A percentile compares a stretch with the other conserved stretches of the same genome.
Evolutionary conservation across 2,113 vertebrate species (phyloP).

Genomic region (Nansenia antarctica): DNA sequence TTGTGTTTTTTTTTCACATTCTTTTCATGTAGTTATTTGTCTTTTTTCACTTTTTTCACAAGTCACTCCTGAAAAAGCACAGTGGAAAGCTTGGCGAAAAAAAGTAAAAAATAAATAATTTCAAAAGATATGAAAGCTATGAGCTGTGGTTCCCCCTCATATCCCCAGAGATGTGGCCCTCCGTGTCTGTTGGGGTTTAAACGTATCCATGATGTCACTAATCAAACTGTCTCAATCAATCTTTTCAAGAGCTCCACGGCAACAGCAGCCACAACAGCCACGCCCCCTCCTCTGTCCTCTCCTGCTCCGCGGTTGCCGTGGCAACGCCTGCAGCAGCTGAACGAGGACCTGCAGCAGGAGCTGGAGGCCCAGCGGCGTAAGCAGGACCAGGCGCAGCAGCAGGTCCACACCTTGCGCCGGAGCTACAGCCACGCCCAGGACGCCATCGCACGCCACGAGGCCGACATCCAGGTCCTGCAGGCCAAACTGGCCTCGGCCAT

Average conservation of each 20-base stretch:
- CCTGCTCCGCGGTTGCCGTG: constrained; percentile 80
- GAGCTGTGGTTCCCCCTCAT: constrained; percentile 37
- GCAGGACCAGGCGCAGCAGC: constrained; percentile 87
- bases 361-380: constrained; percentile 88
- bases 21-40: constrained; percentile 10
- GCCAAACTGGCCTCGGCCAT: constrained; percentile 83
- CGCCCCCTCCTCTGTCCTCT: constrained; percentile 78
- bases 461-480: constrained; percentile 87
- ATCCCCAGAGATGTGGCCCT: constrained; percentile 91
- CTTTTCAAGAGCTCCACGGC: constrained; percentile 91
- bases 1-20: not conserved
- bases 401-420: constrained; percentile 86
- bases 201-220: constrained; percentile 87
- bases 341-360: constrained; percentile 89
- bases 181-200: constrained; percentile 70
- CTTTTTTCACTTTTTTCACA: constrained; percentile 34
- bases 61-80: constrained; percentile 74
- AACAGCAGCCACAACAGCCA: too few relatives aligned
- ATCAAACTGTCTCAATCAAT: constrained; percentile 89
- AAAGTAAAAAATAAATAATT: constrained; percentile 43
- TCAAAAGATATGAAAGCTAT: not conserved
- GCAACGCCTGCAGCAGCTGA: constrained; percentile 91
- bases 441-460: constrained; percentile 85
- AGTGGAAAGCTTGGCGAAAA: constrained; percentile 64
- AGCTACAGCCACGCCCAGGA: constrained; percentile 92